phyloP scores from a whole-genome alignment of 2,797 vertebrate species.

The Galago senegalensis region DNA sequence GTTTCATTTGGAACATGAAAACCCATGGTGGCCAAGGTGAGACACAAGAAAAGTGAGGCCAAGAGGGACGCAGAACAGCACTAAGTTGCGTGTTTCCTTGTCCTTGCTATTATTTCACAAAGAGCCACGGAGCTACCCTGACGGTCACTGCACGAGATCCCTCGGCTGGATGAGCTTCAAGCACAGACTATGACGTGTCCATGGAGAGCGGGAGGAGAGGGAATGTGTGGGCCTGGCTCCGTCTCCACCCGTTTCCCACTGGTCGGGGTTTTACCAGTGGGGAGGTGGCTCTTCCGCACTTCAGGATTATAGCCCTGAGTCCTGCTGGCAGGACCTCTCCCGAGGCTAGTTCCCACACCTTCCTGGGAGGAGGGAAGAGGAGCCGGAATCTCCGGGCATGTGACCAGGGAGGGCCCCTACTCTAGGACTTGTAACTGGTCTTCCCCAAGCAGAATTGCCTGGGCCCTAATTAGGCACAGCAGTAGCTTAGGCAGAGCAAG shows the following conservation, averaged over 20 bases:
- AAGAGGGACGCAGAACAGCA: not conserved
- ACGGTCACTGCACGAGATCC: not conserved
- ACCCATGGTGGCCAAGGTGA: not conserved
- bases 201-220: not conserved
- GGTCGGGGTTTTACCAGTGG: not conserved
- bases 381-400: not conserved
- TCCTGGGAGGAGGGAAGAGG: not conserved
- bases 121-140: not conserved
- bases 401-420: rapidly evolving
- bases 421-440: not conserved
- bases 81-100: not conserved
- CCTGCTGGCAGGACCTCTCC: not conserved
- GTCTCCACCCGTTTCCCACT: not conserved
- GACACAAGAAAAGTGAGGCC: not conserved
- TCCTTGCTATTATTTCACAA: not conserved
- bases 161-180: not conserved
- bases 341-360: not conserved
- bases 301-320: not conserved
- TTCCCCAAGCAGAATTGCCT: not conserved
- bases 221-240: not conserved
- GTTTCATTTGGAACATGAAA: not conserved
- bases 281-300: not conserved
- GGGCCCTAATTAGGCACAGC: not conserved
- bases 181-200: not conserved
- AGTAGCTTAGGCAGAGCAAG: not conserved